phyloP scores from a whole-genome alignment of 2,113 vertebrate species.

The Hydrolagus affinis region DNA sequence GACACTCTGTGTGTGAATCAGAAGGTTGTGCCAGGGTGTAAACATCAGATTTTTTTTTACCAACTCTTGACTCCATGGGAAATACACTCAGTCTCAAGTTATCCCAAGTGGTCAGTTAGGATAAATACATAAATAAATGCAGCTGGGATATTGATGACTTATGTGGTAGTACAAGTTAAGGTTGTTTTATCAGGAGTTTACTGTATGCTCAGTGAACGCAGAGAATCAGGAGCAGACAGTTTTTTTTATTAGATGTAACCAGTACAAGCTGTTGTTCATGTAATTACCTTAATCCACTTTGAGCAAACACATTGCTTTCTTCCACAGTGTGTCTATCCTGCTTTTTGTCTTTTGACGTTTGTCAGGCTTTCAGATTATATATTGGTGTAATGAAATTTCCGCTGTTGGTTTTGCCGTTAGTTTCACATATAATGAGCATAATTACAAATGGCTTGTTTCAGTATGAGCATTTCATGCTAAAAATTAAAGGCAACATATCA shows the following conservation, averaged over 20 bases:
- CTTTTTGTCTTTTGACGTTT: conserved; percentile 4
- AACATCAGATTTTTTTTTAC: too few relatives aligned
- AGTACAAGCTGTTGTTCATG: neutral
- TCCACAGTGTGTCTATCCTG: neutral
- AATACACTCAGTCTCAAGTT: too few relatives aligned
- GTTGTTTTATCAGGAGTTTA: too few relatives aligned
- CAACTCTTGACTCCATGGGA: too few relatives aligned
- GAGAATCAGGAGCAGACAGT: neutral
- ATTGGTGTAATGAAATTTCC: neutral
- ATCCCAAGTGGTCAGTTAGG: too few relatives aligned
- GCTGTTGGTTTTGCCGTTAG: neutral
- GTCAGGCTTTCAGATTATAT: conserved; percentile 8
- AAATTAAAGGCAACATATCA: conserved; percentile 7
- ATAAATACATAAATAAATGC: too few relatives aligned
- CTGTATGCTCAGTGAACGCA: neutral
- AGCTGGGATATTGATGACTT: too few relatives aligned
- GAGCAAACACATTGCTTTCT: neutral
- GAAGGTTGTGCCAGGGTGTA: too few relatives aligned
- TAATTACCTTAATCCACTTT: conserved; percentile 13
- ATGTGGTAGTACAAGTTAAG: too few relatives aligned
- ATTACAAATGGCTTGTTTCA: neutral
- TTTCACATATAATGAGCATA: neutral
- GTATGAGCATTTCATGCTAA: neutral
- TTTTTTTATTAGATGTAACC: neutral
- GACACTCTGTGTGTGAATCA: too few relatives aligned